Conservation (phyloP, 92 coral and sea anemone species). For the Chrysogorgia sp. region DNA sequence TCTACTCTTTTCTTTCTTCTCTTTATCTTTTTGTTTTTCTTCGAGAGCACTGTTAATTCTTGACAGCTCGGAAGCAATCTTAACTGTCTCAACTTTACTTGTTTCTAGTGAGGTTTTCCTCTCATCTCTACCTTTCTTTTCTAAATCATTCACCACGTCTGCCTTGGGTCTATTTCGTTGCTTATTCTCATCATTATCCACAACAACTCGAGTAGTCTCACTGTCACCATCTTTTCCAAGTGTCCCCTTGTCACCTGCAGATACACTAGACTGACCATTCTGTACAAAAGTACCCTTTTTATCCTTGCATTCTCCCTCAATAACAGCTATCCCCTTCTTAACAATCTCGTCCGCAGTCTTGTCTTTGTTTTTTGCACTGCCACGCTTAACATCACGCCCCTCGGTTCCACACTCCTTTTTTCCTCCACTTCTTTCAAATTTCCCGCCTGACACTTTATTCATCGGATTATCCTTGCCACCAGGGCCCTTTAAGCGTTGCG, state of each 20-base stretch:
- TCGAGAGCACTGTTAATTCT: neutral
- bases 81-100: neutral
- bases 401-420: neutral
- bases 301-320: neutral
- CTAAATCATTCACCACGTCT: neutral
- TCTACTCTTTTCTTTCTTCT: neutral
- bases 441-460: neutral
- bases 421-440: too few species aligned
- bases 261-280: too few species aligned
- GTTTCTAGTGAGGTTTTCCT: neutral
- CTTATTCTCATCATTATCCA: too few species aligned
- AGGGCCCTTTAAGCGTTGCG: neutral
- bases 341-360: neutral
- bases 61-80: neutral
- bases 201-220: too few species aligned
- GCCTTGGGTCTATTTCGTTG: too few species aligned
- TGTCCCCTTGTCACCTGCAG: too few species aligned
- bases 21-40: neutral
- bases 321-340: neutral
- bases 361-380: neutral
- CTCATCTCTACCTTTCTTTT: neutral
- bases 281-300: neutral
- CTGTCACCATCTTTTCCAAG: neutral
- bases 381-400: neutral
- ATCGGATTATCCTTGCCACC: neutral